These are phyloP conservation scores for Chelmon rostratus DNA, from an alignment of 2,797 vertebrate species.

Conservation along the genomic window DNA sequence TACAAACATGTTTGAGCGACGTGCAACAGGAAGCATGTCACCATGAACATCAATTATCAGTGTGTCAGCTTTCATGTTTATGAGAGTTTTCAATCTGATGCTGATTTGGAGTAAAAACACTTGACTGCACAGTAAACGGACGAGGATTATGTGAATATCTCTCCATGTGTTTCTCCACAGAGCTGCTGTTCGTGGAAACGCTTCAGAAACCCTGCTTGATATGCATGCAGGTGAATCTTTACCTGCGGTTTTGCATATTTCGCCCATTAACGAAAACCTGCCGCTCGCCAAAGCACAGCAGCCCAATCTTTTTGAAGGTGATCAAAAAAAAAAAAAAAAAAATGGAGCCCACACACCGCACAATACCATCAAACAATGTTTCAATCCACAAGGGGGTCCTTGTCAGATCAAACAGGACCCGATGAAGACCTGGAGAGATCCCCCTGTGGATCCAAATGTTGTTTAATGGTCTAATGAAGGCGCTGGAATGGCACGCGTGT, in stretches of 20 bases:
- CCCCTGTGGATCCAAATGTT: neutral
- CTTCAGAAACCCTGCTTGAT: neutral
- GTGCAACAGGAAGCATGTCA: neutral
- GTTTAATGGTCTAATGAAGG: neutral
- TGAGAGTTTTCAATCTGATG: too few relatives aligned
- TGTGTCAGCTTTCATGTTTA: too few relatives aligned
- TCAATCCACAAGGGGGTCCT: neutral
- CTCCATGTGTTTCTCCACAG: neutral
- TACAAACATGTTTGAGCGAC: neutral
- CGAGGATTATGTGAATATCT: too few relatives aligned
- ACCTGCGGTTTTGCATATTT: neutral
- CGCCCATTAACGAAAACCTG: neutral
- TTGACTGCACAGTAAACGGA: too few relatives aligned
- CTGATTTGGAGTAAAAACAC: too few relatives aligned
- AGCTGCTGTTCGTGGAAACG: neutral
- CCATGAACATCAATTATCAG: too few relatives aligned
- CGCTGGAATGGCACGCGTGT: neutral
- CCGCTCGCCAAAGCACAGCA: neutral
- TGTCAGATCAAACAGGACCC: conserved; percentile 25
- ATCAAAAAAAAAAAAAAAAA: neutral
- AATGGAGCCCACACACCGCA: neutral
- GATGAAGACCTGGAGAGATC: conserved; percentile 11
- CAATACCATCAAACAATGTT: conserved; percentile 12
- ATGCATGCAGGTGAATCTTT: neutral
- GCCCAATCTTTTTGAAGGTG: neutral